phyloP scores from a whole-genome alignment of 2,888 invertebrate species.

The Branchellion lobata region DNA sequence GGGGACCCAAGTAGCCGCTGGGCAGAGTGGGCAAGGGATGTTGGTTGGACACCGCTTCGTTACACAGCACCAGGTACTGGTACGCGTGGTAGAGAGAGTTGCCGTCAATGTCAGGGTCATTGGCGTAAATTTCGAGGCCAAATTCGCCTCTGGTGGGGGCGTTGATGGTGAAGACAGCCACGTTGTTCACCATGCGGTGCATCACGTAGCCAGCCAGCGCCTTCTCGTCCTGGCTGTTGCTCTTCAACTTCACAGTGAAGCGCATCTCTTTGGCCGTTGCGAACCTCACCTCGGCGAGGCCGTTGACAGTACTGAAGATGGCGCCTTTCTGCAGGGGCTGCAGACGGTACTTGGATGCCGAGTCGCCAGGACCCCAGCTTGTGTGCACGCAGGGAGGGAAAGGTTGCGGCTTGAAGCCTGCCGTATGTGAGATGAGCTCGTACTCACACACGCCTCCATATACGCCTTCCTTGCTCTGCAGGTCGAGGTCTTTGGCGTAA shows the following conservation, averaged over 20 bases:
- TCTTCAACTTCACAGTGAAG: slow-evolving; percentile 62
- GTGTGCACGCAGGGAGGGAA: slow-evolving; percentile 62
- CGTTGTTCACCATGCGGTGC: slow-evolving; percentile 59
- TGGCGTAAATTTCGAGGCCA: slow-evolving; percentile 61
- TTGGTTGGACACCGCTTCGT: slow-evolving; percentile 56
- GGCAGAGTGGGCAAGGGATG: slow-evolving; percentile 59
- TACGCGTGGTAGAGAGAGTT: slow-evolving; percentile 60
- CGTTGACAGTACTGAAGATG: slow-evolving; percentile 58
- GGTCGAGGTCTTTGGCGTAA: slow-evolving; percentile 61
- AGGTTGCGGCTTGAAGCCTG: slow-evolving; percentile 56
- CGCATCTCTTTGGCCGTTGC: slow-evolving; percentile 56
- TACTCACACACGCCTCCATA: slow-evolving; percentile 63
- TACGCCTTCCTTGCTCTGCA: slow-evolving; percentile 60
- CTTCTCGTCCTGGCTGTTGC: slow-evolving; percentile 57
- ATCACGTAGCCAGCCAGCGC: slow-evolving; percentile 60
- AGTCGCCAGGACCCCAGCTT: slow-evolving; percentile 61
- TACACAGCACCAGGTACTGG: slow-evolving; percentile 60
- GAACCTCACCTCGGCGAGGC: slow-evolving; percentile 60
- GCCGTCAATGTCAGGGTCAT: slow-evolving; percentile 60
- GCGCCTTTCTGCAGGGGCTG: slow-evolving; percentile 59
- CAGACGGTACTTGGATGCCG: slow-evolving; percentile 59
- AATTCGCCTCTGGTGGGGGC: slow-evolving; percentile 60
- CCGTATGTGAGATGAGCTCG: slow-evolving; percentile 58
- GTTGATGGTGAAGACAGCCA: slow-evolving; percentile 60
- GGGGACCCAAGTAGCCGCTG: slow-evolving; percentile 61